Conservation (phyloP, 2,888 invertebrate species). For the Unio delphinus region DNA sequence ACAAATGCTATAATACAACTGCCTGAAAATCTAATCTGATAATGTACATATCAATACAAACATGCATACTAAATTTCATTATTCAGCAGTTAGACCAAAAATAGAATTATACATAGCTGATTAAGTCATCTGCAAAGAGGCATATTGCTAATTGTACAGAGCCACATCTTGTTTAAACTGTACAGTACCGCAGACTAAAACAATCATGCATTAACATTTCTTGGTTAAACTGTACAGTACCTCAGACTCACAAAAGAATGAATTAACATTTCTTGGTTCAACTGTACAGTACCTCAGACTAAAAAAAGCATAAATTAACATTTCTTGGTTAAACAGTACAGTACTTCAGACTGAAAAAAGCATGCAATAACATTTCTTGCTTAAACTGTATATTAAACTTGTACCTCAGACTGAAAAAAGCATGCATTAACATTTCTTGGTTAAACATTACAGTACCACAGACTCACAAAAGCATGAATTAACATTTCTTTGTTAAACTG, state of each 20-base stretch:
- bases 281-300: too few species aligned
- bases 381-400: too few species aligned
- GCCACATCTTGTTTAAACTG: too few species aligned
- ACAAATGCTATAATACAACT: too few species aligned
- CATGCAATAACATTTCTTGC: too few species aligned
- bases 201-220: neutral
- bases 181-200: constrained; percentile 63
- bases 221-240: constrained; percentile 28
- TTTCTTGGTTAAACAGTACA: neutral
- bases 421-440: too few species aligned
- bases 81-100: too few species aligned
- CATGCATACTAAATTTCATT: too few species aligned
- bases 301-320: neutral
- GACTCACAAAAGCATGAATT: constrained; percentile 73
- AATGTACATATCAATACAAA: too few species aligned
- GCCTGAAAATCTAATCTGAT: too few species aligned
- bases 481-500: too few species aligned
- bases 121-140: neutral
- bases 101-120: neutral
- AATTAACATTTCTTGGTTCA: too few species aligned
- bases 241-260: constrained; percentile 77
- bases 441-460: constrained; percentile 71
- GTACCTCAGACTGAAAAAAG: constrained; percentile 63
- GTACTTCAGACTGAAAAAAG: constrained; percentile 75
- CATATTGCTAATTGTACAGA: neutral